Evolutionary conservation across 2,888 invertebrate genomes (phyloP).

Genomic region (Zelleria hepariella): DNA sequence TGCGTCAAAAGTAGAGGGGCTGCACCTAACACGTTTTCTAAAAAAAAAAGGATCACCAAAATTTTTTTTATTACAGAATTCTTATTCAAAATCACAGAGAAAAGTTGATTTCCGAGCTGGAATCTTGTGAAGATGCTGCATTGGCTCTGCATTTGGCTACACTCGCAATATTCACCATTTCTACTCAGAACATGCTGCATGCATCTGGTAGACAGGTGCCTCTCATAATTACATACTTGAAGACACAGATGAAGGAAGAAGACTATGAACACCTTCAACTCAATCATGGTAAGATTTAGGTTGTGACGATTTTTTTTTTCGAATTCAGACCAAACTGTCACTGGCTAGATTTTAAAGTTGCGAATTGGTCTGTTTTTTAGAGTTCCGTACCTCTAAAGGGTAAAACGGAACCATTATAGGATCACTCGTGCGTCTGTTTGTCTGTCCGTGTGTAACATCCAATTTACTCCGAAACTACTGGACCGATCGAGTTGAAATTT

Average conservation of each 20-base stretch:
- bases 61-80: slow-evolving; percentile 67
- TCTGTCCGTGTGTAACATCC: too few species aligned
- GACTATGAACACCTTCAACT: slow-evolving; percentile 75
- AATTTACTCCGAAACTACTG: too few species aligned
- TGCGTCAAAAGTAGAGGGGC: too few species aligned
- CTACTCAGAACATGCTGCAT: slow-evolving; percentile 87
- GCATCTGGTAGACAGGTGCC: slow-evolving; percentile 96
- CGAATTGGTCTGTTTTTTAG: not conserved
- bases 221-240: slow-evolving; percentile 80
- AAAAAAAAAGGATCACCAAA: too few species aligned
- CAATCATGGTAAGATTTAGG: slow-evolving; percentile 79
- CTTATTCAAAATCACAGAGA: slow-evolving; percentile 85
- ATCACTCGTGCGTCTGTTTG: too few species aligned
- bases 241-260: slow-evolving; percentile 76
- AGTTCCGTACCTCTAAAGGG: too few species aligned
- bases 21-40: too few species aligned
- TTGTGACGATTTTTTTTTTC: too few species aligned
- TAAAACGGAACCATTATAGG: too few species aligned
- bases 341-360: not conserved
- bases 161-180: slow-evolving; percentile 83
- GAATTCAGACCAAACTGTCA: not conserved
- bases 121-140: slow-evolving; percentile 81
- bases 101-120: slow-evolving; percentile 83
- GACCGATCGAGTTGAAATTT: too few species aligned
- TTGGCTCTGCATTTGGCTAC: slow-evolving; percentile 82